Evolutionary conservation across 92 coral and sea anemone genomes (phyloP), one percentile per base, ranked within the genome.

Genomic region (Palythoa grandiflora): DNA sequence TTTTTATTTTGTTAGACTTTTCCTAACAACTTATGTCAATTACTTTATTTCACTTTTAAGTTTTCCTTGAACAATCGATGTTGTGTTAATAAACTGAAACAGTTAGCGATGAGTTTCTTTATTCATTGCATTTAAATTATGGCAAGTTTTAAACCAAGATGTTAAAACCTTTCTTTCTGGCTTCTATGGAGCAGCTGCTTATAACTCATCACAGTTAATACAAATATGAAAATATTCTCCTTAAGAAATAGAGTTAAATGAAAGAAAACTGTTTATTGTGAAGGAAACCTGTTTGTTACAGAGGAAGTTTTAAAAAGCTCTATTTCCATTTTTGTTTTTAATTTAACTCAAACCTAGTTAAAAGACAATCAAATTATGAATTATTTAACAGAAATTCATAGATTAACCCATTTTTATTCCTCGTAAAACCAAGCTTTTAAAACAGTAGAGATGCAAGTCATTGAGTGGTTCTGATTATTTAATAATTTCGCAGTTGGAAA

Each of bases 401-500:
- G 21, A 10, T 53, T 77, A 35, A 77, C 16, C 35, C 63, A 68
- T 65, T 9, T 51, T 52, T 40, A 14, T 13, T 28, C 48, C 10
- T 14, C 68, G 19, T 13, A 5, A 6, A 21, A 9, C 17, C 16
- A 53, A 21, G 68, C 47, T 53, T 53, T 54, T 13, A 36, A 52
- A 76, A 52, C 65, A 63, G 3, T 63, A n/a, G 20, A 19, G 20
- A 63, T 63, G 9, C 70, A 15, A 63, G 20, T 17, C 6, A 16
- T 63, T 3, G 6, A 0, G 9, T 17, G 70, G 21, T 44, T 21
- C 59, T 38, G 55, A 17, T 6, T 47, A 47, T 74, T 74, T 2
- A 72, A 72, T 7, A 12, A 10, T 72, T 44, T 74, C 61, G 54
- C 79, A 17, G 60, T 75, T 75, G 79, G 60, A 75, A 75, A 19